Conservation (phyloP, 2,797 vertebrate species). For the Arctocebus calabarensis region DNA sequence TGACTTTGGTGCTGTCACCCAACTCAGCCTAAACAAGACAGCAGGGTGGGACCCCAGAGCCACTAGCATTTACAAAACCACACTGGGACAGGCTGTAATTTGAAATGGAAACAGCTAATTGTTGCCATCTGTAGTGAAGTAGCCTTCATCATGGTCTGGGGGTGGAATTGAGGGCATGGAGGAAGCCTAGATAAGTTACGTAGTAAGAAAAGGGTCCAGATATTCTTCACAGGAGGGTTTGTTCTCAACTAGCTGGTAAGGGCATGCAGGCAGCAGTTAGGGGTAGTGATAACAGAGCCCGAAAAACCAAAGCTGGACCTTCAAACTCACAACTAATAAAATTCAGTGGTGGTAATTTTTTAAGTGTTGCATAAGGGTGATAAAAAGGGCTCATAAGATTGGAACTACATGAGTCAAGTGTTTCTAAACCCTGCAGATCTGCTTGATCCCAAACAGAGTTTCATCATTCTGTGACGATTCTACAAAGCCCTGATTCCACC, state of each 20-base stretch:
- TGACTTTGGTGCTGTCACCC: constrained; percentile 62
- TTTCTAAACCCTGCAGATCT: background rate
- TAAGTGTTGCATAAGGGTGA: background rate
- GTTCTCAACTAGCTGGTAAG: background rate
- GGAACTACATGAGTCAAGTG: background rate
- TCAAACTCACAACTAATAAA: background rate
- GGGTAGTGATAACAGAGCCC: background rate
- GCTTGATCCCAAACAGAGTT: background rate
- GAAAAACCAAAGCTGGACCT: background rate
- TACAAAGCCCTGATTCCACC: background rate
- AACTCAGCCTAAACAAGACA: constrained; percentile 76
- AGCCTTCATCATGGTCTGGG: background rate
- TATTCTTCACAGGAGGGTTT: background rate
- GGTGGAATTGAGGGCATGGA: background rate
- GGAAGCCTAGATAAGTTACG: background rate
- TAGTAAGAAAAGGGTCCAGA: background rate
- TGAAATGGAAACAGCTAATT: constrained; percentile 75
- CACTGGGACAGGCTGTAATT: constrained; percentile 53
- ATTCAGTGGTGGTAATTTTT: background rate
- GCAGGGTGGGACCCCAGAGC: constrained; percentile 60
- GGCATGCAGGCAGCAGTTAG: background rate
- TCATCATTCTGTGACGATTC: background rate
- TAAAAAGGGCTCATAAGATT: background rate
- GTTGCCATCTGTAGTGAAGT: constrained; percentile 61
- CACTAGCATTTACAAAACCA: constrained; percentile 70